Base-by-base conservation (phyloP, 2,888 invertebrate species). In the Siphlonurus alternatus region DNA sequence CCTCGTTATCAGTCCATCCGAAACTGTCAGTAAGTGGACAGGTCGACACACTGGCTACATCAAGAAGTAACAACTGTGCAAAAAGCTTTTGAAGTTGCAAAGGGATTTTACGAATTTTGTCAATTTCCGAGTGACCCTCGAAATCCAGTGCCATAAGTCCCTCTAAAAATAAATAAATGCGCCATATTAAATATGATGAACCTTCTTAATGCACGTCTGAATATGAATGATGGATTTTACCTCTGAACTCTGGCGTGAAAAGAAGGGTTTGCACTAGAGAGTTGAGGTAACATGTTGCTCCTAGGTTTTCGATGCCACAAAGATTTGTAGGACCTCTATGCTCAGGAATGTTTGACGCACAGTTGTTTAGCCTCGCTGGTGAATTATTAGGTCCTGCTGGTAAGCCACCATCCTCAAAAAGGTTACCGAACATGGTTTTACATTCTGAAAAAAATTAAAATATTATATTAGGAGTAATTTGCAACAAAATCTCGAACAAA, bases 1-100 rank as follows among this genome's bases (percentile, higher is more conserved):
- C 65, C 59, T 65, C 65, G 3, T 63, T 59, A 23, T 63, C 59
- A 18, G 59, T 59, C 65, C 65, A 65, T 15, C 65, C 65, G 15
- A 65, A 65, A 25, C 65, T 65, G 2, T 63, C 65, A 3, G 65
- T 65, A 10, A 65, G 53, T 2, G 63, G 63, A 18, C 60, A 20
- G 1, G 65, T 65, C 1, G 63, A 65, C 2, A 65, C 65, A 15
- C 61, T 63, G 2, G 25, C 38, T 23, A 63, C 38, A 59, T 65
- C 65, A 5, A 60, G 63, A 23, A 65, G 63, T 3, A 65, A 23
- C 10, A 65, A 19, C 20, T 62, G 59, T 2, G 65, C 51, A 60
- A 65, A 65, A 53, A 65, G 61, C 19, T 62, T 63, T 61, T 65
- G 65, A 53, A 65, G 25, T 61, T 65, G 59, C 10, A 65, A 25